Conservation (phyloP, 2,888 invertebrate genomes). For the Empis livida region DNA sequence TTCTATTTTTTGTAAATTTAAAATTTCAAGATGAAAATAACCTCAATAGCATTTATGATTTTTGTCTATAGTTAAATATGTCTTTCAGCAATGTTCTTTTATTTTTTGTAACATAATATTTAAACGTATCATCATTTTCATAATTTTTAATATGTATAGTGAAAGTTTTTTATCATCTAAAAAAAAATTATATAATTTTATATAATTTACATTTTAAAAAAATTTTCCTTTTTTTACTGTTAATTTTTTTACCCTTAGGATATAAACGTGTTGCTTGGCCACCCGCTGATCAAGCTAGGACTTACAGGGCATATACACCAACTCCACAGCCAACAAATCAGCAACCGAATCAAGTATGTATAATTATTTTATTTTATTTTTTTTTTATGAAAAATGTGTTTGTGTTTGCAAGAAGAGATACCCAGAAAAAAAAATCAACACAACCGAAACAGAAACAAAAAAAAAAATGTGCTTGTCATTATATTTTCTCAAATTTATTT, state of each 20-base stretch:
- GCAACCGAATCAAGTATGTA: neutral
- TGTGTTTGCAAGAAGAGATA: no score
- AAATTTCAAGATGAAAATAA: no score
- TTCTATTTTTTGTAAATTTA: no score
- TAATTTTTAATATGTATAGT: neutral
- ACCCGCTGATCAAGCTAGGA: constrained; percentile 55
- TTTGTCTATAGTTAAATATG: constrained; percentile 8
- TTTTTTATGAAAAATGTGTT: neutral
- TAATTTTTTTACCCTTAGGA: constrained; percentile 38
- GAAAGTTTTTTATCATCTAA: neutral
- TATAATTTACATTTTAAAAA: neutral
- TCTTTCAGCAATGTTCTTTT: no score
- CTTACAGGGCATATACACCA: constrained; percentile 40
- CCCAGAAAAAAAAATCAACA: no score
- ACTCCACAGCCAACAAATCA: constrained; percentile 22
- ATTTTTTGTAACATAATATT: constrained; percentile 1
- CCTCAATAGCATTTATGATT: no score
- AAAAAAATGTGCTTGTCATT: neutral
- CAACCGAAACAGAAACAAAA: no score
- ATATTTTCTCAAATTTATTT: neutral
- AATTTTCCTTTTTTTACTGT: neutral
- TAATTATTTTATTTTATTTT: no score
- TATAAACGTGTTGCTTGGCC: constrained; percentile 82
- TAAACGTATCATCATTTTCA: neutral
- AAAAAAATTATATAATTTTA: neutral